Percentiles rank a stretch among this genome's conserved stretches.
These are phyloP conservation scores for Brachyhypopomus occidentalis DNA, from an alignment of 2,113 vertebrate genomes.

Conservation along the genomic window DNA sequence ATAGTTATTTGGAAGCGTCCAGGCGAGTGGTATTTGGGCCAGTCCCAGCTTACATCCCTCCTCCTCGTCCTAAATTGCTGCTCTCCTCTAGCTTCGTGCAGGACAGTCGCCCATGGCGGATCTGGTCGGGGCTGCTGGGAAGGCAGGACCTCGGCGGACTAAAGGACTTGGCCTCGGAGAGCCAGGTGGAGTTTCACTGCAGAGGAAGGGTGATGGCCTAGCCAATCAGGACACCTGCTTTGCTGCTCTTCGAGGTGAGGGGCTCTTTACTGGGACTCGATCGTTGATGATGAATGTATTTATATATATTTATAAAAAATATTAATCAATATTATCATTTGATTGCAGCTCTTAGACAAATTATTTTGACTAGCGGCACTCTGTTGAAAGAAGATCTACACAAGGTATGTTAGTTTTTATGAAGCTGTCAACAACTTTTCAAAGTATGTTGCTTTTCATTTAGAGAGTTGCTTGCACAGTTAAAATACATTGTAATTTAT, in stretches of 20 bases:
- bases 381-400: slow-evolving; percentile 87
- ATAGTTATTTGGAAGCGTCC: no score
- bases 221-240: slow-evolving; percentile 85
- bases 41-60: background rate
- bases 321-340: slow-evolving; percentile 13
- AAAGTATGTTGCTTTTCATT: no score
- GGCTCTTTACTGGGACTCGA: background rate
- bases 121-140: slow-evolving; percentile 65
- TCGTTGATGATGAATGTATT: background rate
- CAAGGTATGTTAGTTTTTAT: slow-evolving; percentile 70
- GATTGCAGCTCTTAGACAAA: slow-evolving; percentile 75
- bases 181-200: slow-evolving; percentile 51
- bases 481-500: no score
- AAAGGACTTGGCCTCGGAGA: slow-evolving; percentile 69
- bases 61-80: background rate
- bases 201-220: slow-evolving; percentile 79
- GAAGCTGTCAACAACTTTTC: background rate
- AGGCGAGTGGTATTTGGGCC: no score
- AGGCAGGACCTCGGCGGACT: slow-evolving; percentile 67
- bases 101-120: slow-evolving; percentile 60
- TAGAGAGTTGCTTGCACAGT: no score
- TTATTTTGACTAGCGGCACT: slow-evolving; percentile 80
- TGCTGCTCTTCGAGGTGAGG: slow-evolving; percentile 79
- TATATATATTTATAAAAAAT: background rate
- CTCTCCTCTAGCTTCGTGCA: slow-evolving; percentile 61